Conservation (phyloP, 1,140 invertebrate genomes). For the Brachionus manjavacas region DNA sequence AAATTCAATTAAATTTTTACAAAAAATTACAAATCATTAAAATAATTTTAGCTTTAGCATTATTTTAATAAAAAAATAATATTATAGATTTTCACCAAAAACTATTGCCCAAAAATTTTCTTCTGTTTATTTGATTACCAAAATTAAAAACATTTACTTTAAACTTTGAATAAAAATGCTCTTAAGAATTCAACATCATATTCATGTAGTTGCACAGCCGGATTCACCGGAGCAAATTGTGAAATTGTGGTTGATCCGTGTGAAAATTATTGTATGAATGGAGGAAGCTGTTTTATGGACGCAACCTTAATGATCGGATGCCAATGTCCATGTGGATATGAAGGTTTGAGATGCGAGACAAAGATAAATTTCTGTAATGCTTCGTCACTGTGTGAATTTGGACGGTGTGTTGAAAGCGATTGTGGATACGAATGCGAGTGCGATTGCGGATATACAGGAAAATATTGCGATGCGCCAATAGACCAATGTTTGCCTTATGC, state of each 20-base stretch:
- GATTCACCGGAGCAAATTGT: constrained; percentile 74
- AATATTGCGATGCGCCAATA: not conserved
- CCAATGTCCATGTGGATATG: constrained; percentile 81
- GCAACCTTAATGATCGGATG: not conserved
- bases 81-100: too few relatives aligned
- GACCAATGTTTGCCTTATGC: not conserved
- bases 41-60: too few relatives aligned
- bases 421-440: not conserved
- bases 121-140: too few relatives aligned
- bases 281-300: constrained; percentile 43
- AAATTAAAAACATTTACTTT: not conserved
- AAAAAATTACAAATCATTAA: too few relatives aligned
- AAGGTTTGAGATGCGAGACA: constrained; percentile 88
- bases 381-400: constrained; percentile 50
- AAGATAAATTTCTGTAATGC: constrained; percentile 77
- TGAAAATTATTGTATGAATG: constrained; percentile 44
- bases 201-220: constrained; percentile 16
- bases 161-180: not conserved
- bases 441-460: constrained; percentile 36
- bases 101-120: not conserved
- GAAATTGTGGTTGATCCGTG: constrained; percentile 76
- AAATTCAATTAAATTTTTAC: too few relatives aligned
- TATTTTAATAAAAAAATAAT: too few relatives aligned
- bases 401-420: constrained; percentile 44
- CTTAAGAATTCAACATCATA: not conserved